Conservation (phyloP, 2,888 invertebrate species). For the Harmothoe impar region DNA sequence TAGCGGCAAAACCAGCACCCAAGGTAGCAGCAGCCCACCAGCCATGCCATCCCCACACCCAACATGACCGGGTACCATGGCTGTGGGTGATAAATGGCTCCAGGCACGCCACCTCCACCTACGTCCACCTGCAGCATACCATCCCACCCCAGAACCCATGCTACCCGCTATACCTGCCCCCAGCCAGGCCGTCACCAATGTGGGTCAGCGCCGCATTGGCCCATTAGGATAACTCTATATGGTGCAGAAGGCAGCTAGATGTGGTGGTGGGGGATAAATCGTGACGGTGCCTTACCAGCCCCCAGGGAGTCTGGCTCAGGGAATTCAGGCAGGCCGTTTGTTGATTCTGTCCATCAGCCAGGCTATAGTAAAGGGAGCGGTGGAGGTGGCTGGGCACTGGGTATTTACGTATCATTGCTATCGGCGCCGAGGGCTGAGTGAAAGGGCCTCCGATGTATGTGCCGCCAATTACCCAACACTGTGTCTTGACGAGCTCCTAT, state of each 20-base stretch:
- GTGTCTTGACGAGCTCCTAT: constrained; percentile 14
- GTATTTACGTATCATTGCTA: not conserved
- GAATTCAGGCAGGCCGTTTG: not conserved
- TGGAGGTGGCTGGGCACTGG: not conserved
- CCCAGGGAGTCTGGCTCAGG: not conserved
- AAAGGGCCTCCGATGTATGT: not conserved
- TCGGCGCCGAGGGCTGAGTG: not conserved
- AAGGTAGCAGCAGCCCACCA: not conserved
- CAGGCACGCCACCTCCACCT: not conserved
- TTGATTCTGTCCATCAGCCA: not conserved
- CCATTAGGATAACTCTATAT: not conserved
- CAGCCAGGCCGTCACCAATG: not conserved
- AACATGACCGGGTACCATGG: not conserved
- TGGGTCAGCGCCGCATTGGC: not conserved
- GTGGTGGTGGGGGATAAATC: not conserved
- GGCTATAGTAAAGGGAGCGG: not conserved
- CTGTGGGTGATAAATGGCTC: not conserved
- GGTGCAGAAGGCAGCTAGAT: no score
- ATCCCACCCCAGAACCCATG: not conserved
- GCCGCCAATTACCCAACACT: not conserved
- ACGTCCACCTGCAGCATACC: not conserved
- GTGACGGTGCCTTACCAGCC: no score
- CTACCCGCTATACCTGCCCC: not conserved
- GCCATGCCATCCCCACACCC: not conserved
- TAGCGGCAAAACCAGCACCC: no score